Conservation (phyloP, 2,888 invertebrate species). For the Ormyrus rosae region DNA sequence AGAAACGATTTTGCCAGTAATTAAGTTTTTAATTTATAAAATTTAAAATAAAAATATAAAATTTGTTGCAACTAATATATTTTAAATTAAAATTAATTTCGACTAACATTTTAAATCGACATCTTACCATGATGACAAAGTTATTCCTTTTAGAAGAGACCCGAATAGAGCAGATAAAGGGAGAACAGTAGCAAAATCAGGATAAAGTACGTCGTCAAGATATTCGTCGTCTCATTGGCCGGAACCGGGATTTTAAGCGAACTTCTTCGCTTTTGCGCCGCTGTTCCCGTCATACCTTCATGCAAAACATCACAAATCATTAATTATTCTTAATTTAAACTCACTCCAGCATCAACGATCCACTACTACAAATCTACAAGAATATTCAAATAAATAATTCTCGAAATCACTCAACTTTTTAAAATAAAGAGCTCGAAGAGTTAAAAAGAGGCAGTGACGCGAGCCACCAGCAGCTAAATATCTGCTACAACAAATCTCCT, state of each 20-base stretch:
- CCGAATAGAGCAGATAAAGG: conserved; percentile 83
- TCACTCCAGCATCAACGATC: not conserved
- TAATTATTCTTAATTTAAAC: not conserved
- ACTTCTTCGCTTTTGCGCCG: conserved; percentile 52
- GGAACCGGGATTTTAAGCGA: conserved; percentile 65
- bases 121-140: conserved; percentile 62
- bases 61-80: too few species aligned
- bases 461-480: too few species aligned
- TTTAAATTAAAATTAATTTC: too few species aligned
- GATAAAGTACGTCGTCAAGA: conserved; percentile 84
- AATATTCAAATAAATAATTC: not conserved
- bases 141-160: conserved; percentile 74
- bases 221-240: conserved; percentile 80
- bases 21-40: too few species aligned
- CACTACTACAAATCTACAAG: not conserved
- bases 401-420: too few species aligned
- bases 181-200: conserved; percentile 81
- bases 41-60: too few species aligned
- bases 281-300: conserved; percentile 46
- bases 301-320: conserved; percentile 23
- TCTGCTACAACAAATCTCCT: conserved; percentile 9
- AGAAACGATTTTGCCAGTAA: too few species aligned
- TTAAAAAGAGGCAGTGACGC: too few species aligned
- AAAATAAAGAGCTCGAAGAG: too few species aligned
- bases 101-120: too few species aligned